Evolutionary conservation across 2,888 invertebrate species (phyloP), one percentile per base, ranked within the genome.

Genomic region (Agonopterix heracliana): DNA sequence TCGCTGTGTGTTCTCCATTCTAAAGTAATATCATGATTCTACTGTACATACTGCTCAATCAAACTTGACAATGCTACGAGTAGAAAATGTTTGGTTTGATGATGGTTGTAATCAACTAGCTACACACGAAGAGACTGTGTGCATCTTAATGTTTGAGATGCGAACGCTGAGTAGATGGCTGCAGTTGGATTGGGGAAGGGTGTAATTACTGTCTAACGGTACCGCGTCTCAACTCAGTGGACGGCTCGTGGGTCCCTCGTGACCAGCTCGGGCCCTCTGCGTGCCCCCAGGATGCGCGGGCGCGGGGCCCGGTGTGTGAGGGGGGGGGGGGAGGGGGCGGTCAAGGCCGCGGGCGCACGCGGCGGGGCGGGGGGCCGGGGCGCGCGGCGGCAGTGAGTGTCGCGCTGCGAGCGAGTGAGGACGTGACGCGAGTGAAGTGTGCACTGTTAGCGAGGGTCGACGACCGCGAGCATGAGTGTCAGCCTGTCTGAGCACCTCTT

Each of bases 401-500:
- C 38, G 38, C 38, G 38, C 38, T 9, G 10, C 38, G 10, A 9
- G 10, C 38, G 9, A 9, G 38, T 38, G 10, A 4, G 38, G 59
- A 52, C 52, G 56, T 57, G 61, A 62, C 56, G 44, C 54, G 56
- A n/a, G 38, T 38, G 38, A n/a, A n/a, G 38, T 38, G 38, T 38
- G 52, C 60, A 59, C 56, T 54, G 66, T 59, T 57, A 59, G 57
- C 53, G 55, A 68, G 67, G 84, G 82, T 82, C 83, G 79, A 65
- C 81, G 82, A 84, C 84, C 84, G 82, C 78, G 78, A 78, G 71
- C 72, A 82, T 84, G 82, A 77, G 69, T 74, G 66, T 63, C 64
- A 65, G 64, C 61, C 65, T 66, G 63, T 66, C 58, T 66, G 57
- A 66, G 60, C 67, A 59, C 66, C 63, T 38, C 60, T 59, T 54